Conservation (phyloP, 2,888 invertebrate genomes). For the Oscheius sp. region DNA sequence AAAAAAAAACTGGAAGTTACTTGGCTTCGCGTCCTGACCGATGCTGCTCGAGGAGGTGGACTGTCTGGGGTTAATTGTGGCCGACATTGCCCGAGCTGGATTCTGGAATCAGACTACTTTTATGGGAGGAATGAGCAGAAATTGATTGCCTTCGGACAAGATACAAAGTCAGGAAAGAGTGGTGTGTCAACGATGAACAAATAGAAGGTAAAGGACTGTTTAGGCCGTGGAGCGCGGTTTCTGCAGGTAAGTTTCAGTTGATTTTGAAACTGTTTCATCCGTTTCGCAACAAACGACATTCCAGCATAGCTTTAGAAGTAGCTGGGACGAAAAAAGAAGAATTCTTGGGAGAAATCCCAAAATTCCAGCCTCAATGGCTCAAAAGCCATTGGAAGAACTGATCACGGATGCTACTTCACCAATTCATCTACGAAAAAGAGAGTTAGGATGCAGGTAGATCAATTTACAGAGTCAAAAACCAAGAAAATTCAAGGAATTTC, state of each 20-base stretch:
- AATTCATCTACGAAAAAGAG: conserved; percentile 2
- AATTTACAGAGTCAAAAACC: not conserved
- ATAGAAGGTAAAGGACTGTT: conserved; percentile 26
- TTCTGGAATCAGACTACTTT: not conserved
- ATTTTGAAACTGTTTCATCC: not conserved
- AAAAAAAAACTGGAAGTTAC: conserved; percentile 34
- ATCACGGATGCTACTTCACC: conserved; percentile 29
- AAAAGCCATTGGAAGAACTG: not conserved
- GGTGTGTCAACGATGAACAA: conserved; percentile 21
- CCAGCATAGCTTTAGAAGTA: not conserved
- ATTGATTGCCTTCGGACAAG: not conserved
- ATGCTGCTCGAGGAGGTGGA: conserved; percentile 45
- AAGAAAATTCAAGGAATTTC: conserved; percentile 2
- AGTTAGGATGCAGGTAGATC: conserved; percentile 2
- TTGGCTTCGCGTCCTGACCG: conserved; percentile 50
- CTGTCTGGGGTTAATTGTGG: conserved; percentile 52
- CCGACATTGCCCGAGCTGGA: conserved; percentile 45
- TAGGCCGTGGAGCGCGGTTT: not conserved
- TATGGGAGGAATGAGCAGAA: not conserved
- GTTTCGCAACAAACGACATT: not conserved
- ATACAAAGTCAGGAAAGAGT: not conserved
- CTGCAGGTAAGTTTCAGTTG: not conserved
- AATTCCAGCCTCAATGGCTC: not conserved
- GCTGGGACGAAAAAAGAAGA: not conserved
- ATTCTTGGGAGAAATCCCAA: not conserved